phyloP scores from a whole-genome alignment of 2,888 invertebrate species.

The Meta bourneti region DNA sequence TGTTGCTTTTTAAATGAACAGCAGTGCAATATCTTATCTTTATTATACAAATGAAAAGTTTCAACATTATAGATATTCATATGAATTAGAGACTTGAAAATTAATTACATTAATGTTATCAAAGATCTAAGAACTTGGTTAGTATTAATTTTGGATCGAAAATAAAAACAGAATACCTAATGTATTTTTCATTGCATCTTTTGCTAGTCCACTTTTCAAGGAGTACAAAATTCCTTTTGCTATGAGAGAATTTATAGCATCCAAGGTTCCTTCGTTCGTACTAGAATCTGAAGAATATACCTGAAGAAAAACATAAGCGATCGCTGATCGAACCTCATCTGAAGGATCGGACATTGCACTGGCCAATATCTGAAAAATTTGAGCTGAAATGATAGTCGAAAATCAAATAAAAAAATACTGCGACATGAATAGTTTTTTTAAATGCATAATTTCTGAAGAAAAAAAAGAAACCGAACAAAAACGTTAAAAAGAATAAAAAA shows the following conservation, averaged over 20 bases:
- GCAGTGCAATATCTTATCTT: no score
- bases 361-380: conserved; percentile 38
- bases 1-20: no score
- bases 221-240: conserved; percentile 43
- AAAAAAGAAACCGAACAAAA: conserved; percentile 26
- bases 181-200: conserved; percentile 46
- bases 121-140: no score
- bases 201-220: conserved; percentile 30
- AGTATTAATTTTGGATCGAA: no score
- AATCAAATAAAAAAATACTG: not conserved
- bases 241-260: conserved; percentile 6
- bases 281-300: conserved; percentile 22
- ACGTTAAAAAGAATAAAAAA: conserved; percentile 42
- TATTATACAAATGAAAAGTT: no score
- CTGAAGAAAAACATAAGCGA: conserved; percentile 48
- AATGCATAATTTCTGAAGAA: conserved; percentile 4
- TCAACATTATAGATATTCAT: no score
- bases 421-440: not conserved
- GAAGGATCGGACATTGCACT: conserved; percentile 60
- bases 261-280: not conserved
- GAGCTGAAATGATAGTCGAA: conserved; percentile 24
- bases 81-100: no score
- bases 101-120: no score
- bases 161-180: conserved; percentile 35
- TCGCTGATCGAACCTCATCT: conserved; percentile 55